These are phyloP conservation scores for Pyrochroa serraticornis DNA, from an alignment of 2,888 invertebrate species.

Conservation along the genomic window DNA sequence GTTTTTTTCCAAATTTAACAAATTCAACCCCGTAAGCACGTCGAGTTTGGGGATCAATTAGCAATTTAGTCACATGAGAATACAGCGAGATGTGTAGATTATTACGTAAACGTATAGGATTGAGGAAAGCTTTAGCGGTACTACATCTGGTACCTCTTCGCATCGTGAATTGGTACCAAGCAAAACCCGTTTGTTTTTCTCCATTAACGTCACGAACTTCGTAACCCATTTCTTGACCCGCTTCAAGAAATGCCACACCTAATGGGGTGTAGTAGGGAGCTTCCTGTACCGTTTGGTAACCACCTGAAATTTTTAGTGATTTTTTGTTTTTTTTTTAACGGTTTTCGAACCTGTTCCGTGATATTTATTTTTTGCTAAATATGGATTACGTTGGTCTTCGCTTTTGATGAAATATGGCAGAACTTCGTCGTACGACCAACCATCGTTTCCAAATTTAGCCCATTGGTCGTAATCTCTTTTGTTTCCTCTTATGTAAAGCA, in stretches of 20 bases:
- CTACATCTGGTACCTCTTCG: constrained; percentile 82
- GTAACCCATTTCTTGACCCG: constrained; percentile 92
- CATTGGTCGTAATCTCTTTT: constrained; percentile 85
- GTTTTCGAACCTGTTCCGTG: constrained; percentile 71
- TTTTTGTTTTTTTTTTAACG: not conserved
- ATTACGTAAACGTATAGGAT: constrained; percentile 75
- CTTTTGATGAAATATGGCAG: constrained; percentile 86
- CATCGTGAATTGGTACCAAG: constrained; percentile 89
- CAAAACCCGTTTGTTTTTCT: constrained; percentile 84
- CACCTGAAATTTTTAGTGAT: constrained; percentile 63
- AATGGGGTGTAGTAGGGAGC: constrained; percentile 75
- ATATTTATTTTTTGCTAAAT: constrained; percentile 74
- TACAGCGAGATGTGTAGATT: constrained; percentile 85
- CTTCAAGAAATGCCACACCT: constrained; percentile 84
- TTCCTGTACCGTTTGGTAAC: constrained; percentile 78
- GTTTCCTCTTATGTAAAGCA: constrained; percentile 91
- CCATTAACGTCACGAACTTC: constrained; percentile 86
- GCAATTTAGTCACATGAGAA: constrained; percentile 74
- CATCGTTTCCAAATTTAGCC: constrained; percentile 83
- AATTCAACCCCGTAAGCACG: constrained; percentile 81
- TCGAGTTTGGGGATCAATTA: constrained; percentile 71
- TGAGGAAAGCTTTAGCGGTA: constrained; percentile 82
- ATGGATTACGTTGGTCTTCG: constrained; percentile 87
- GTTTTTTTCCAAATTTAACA: constrained; percentile 71
- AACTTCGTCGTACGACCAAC: constrained; percentile 86